Evolutionary conservation across 2,113 vertebrate species (phyloP).

Genomic region (Hyperopisus bebe): DNA sequence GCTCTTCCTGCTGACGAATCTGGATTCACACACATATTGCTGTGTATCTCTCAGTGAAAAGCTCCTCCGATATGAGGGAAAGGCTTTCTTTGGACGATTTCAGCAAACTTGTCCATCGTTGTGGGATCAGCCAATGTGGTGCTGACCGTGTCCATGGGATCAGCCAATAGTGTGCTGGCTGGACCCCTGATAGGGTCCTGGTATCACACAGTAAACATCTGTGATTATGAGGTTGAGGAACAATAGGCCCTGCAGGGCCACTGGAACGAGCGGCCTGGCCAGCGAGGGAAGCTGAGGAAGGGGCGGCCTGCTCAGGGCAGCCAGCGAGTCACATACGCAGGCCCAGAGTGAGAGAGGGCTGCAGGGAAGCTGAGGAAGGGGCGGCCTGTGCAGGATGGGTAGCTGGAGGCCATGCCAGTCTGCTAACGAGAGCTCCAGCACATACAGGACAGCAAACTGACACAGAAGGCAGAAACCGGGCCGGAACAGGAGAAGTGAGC

Average conservation of each 20-base stretch:
- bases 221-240: conserved; percentile 67
- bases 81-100: not conserved
- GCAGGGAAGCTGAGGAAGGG: not conserved
- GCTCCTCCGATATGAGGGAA: not conserved
- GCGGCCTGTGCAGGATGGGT: not conserved
- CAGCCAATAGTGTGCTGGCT: conserved; percentile 64
- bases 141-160: conserved; percentile 32
- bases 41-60: not conserved
- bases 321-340: conserved; percentile 33
- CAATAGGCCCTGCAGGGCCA: conserved; percentile 58
- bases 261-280: not conserved
- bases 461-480: not conserved
- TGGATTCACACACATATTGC: conserved; percentile 54
- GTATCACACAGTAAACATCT: conserved; percentile 73
- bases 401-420: not conserved
- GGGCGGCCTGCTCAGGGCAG: conserved; percentile 58
- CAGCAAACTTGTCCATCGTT: not conserved
- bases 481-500: not conserved
- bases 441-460: not conserved
- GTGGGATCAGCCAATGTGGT: conserved; percentile 45
- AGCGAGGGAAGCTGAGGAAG: conserved; percentile 36
- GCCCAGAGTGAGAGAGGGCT: conserved; percentile 12
- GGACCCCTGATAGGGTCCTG: conserved; percentile 53
- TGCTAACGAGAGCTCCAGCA: not conserved
- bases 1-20: conserved; percentile 61